Evolutionary conservation across 2,113 vertebrate species (phyloP), one percentile per base, ranked within the genome.

Genomic region (Cairina moschata): DNA sequence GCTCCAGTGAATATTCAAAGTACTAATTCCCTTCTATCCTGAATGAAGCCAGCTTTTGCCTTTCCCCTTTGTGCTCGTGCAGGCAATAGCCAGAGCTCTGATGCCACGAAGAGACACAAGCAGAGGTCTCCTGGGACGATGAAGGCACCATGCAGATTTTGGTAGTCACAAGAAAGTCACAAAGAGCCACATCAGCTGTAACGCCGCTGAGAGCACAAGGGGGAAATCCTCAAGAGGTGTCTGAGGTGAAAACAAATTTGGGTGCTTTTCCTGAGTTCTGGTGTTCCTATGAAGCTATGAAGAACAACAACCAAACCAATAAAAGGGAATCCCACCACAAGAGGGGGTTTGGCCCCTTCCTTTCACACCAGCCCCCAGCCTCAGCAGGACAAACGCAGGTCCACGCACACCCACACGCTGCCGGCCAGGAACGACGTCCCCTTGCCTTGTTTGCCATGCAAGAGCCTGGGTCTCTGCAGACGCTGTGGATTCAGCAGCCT

Each of bases 21-120:
- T 0, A 5, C 9, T 31, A 3, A 1, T 20, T 44, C 44, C 62
- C 15, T 3, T 11, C 81, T 8, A 5, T 5, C 7, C 20, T 0
- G 0, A 40, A 54, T 17, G 21, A 0, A 0, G 40, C 0, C 50
- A 23, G 60, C 5, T 3, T 8, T 18, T 46, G 54, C 72, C 73
- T 11, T 48, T 60, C 54, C 59, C 18, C 71, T 7, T 78, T 58
- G 84, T 46, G 46, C 65, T n/a, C 5, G 8, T 23, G 12, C 50
- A 52, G 58, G 59, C 88, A 54, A 77, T 59, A 29, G 58, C 66
- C 83, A 59, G 31, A 62, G 65, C 65, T 38, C 62, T 31, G 83
- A 59, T 9, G 52, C 17, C 25, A 2, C 0, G 13, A 29, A 56
- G 34, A 52, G 17, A 15, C 48, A 48, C 14, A 17, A 28, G 55